phyloP scores from a whole-genome alignment of 2,113 vertebrate species.

The Solea senegalensis region DNA sequence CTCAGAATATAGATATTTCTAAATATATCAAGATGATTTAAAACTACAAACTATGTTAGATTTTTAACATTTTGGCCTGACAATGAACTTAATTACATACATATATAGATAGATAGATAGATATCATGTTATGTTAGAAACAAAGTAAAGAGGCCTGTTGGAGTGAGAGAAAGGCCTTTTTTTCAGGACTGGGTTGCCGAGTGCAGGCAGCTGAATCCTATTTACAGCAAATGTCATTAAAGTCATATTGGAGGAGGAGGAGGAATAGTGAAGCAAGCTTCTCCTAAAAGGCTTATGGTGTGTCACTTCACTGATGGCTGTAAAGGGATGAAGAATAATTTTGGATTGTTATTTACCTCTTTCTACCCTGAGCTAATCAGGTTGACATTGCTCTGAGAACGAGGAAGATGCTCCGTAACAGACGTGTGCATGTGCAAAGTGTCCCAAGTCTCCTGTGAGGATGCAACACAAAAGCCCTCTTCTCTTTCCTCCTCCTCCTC shows the following conservation, averaged over 20 bases:
- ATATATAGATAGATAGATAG: no score
- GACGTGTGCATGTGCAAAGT: conserved; percentile 78
- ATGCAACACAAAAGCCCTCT: conserved; percentile 57
- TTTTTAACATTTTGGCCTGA: background rate
- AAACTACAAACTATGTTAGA: no score
- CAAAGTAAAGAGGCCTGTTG: conserved; percentile 11
- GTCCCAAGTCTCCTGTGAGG: conserved; percentile 63
- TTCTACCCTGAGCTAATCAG: conserved; percentile 80
- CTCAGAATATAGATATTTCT: no score
- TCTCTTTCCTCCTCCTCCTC: conserved; percentile 25
- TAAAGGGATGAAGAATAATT: conserved; percentile 84
- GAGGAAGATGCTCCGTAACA: conserved; percentile 67
- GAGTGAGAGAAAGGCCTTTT: conserved; percentile 34
- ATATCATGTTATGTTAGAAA: background rate
- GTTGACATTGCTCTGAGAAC: conserved; percentile 82
- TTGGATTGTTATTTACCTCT: conserved; percentile 78
- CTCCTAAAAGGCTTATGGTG: conserved; percentile 83
- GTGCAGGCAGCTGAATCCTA: conserved; percentile 77
- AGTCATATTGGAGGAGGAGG: conserved; percentile 78
- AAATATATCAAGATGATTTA: no score
- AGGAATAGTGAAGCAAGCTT: conserved; percentile 62
- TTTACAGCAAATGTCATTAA: conserved; percentile 84
- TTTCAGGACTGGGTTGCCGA: conserved; percentile 39
- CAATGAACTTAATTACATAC: background rate
- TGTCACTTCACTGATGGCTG: conserved; percentile 66